Percentiles rank a stretch among this genome's conserved stretches.
These are phyloP conservation scores for Oopsacas minuta DNA, from an alignment of 37 sponge, comb jelly and placozoan species.

Conservation along the genomic window DNA sequence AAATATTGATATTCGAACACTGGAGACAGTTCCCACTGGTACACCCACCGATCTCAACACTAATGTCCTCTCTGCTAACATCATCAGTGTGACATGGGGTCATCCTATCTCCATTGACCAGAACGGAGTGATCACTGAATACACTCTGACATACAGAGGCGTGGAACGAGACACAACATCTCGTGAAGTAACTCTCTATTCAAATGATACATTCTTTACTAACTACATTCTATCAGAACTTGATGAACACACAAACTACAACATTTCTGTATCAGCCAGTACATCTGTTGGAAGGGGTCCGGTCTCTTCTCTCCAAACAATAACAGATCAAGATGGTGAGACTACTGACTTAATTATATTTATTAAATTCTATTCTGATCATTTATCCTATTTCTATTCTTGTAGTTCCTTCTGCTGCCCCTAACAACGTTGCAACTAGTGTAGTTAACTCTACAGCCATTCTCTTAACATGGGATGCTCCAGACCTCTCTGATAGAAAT, in stretches of 20 bases:
- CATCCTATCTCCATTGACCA: not conserved
- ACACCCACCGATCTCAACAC: not conserved
- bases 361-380: no score
- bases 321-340: not conserved
- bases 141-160: not conserved
- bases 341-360: no score
- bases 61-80: not conserved
- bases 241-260: not conserved
- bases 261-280: not conserved
- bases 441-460: not conserved
- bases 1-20: not conserved
- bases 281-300: not conserved
- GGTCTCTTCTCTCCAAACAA: not conserved
- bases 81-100: conserved; percentile 9
- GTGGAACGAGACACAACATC: not conserved
- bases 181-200: not conserved
- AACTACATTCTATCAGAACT: not conserved
- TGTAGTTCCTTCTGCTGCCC: no score
- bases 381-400: no score
- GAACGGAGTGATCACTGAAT: conserved; percentile 3
- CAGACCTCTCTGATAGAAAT: no score
- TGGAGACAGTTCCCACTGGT: not conserved
- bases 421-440: no score
- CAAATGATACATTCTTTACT: not conserved
- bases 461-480: no score